Base-by-base conservation (phyloP, 2,797 vertebrate genomes). In the Hippopotamyrus pictus region DNA sequence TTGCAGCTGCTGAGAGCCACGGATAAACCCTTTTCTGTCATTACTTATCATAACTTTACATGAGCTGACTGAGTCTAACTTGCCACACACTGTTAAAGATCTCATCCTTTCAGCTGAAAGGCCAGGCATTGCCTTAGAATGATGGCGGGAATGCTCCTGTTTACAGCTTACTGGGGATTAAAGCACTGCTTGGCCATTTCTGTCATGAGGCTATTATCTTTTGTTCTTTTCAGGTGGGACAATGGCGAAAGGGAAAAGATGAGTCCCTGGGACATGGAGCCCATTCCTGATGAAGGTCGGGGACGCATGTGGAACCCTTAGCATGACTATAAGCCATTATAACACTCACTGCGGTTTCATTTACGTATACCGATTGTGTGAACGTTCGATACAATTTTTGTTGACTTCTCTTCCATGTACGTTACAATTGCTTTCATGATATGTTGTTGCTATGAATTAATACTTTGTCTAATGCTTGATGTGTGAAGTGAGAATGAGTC, bases 231-330 rank as follows among this genome's bases (percentile, higher is more conserved):
- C 93, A 99, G 98, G 94, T 99, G 98, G 99, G 99, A 99, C 95
- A 99, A 99, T 91, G 96, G 97, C 41, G 99, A 99, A 91, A 95
- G 95, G 91, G 99, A 99, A 93, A 98, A 97, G 92, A 97, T 99
- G 98, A 99, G 99, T 93, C 98, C 98, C 0, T 99, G 99, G 89
- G 89, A 89, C 7, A 89, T 89, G 89, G 89, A 99, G 9, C 89
- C 89, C 17, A 89, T 89, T 86, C 84, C 89, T 4, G 89, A 89
- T 54, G 89, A 89, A 69, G 89, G 89, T 89, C 19, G 1, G 3
- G 4, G 11, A 14, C 19, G 5, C 14, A 19, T 1, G 33, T 7
- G 57, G 29, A 59, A 19, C 33, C 19, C 33, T 83, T 41, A 48
- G n/a, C 57, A 22, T 22, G 57, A 59, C n/a, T 22, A 33, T 17